Conservation (phyloP, 1,140 invertebrate genomes). For the Zeugodacus cucurbitae region DNA sequence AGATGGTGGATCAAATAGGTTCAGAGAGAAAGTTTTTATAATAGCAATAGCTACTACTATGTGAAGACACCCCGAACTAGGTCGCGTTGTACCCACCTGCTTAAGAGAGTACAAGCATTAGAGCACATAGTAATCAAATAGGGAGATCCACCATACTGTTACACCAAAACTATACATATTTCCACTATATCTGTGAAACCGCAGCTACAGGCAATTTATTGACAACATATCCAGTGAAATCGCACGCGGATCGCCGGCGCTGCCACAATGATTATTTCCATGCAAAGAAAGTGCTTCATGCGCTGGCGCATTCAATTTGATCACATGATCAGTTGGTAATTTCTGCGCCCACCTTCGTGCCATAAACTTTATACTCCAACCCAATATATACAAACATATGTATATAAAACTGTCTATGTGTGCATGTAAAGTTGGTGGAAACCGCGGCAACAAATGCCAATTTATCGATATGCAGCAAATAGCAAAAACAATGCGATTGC, state of each 20-base stretch:
- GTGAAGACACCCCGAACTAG: too few relatives aligned
- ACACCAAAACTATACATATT: too few relatives aligned
- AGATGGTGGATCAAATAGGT: too few relatives aligned
- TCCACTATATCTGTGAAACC: not conserved
- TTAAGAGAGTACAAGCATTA: too few relatives aligned
- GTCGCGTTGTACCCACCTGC: too few relatives aligned
- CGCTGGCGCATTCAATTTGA: not conserved
- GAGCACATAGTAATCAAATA: too few relatives aligned
- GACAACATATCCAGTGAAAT: not conserved
- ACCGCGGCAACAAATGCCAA: not conserved
- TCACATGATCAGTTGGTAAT: not conserved
- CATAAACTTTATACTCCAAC: not conserved
- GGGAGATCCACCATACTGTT: too few relatives aligned
- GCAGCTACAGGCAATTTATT: not conserved
- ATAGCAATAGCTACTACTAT: too few relatives aligned
- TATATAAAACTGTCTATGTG: too few relatives aligned
- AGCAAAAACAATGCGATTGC: not conserved
- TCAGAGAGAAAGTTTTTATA: too few relatives aligned
- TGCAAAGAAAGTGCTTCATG: not conserved
- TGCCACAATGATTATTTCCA: not conserved
- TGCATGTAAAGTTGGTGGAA: not conserved
- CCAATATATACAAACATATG: too few relatives aligned
- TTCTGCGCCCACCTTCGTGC: not conserved
- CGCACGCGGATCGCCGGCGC: not conserved
- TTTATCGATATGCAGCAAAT: not conserved